Base-by-base conservation (phyloP, 2,888 invertebrate species). In the Caenorhabditis sp. region DNA sequence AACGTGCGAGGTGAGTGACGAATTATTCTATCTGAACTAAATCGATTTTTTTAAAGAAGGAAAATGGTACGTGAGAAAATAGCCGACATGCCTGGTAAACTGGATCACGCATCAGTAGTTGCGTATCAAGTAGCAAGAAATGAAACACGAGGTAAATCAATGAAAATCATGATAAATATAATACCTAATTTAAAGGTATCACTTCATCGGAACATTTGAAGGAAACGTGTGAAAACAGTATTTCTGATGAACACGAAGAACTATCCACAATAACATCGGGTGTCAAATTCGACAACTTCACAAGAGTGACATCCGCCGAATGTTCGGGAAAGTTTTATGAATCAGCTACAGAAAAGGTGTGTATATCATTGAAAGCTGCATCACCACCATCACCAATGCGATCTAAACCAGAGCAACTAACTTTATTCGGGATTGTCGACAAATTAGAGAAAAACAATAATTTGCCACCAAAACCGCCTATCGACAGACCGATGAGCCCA, bases 51-150 rank as follows among this genome's bases (percentile, higher is more conserved):
- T 31, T n/a, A 90, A n/a, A 90, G 92, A 58, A 89, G 93, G 69
- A 91, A 92, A 82, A 91, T 91, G 80, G 91, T 93, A 63, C 91
- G 93, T 76, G 92, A 93, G 76, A 92, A 92, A 87, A 91, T 93
- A 83, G 91, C 91, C 23, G 91, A 92, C 88, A 91, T 94, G 81
- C 94, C 94, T 0, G 94, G 94, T 1, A 95, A 95, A 88, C 89
- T 95, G 78, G 94, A 95, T 89, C 94, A 94, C 89, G 94, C 94
- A 24, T 93, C 93, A 4, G 92, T 85, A 1, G 87, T 87, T 59
- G 94, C 94, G 1, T 93, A 92, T 87, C 92, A 92, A 77, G 92
- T 93, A 49, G 92, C 63, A 12, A 57, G 73, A 12, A 61, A 59
- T 53, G 62, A 60, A 61, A 27, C 24, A 49, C 3, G 60, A 27